Percentiles rank a stretch among this genome's conserved stretches.
These are phyloP conservation scores for Cacoxenus indagator DNA, from an alignment of 2,888 invertebrate genomes.

Conservation along the genomic window DNA sequence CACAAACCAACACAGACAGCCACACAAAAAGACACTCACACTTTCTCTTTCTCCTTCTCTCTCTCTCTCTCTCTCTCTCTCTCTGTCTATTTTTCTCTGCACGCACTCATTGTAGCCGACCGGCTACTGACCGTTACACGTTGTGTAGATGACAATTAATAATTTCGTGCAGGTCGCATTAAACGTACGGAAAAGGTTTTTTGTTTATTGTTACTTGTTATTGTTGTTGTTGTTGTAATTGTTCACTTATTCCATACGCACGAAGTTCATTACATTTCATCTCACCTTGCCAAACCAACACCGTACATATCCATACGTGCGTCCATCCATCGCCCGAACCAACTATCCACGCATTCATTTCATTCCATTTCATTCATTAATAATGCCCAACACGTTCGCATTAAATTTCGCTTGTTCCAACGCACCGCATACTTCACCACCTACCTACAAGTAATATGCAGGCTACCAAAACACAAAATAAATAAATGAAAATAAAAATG, in stretches of 20 bases:
- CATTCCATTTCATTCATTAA: background rate
- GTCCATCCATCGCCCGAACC: background rate
- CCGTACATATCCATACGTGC: background rate
- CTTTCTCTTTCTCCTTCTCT: too few species aligned
- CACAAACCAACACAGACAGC: too few species aligned
- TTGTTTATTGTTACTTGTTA: too few species aligned
- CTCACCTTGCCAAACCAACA: too few species aligned
- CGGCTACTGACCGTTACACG: background rate
- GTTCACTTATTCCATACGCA: background rate
- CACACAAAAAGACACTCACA: too few species aligned
- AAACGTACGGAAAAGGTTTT: too few species aligned
- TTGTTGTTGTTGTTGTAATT: background rate
- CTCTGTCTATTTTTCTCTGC: too few species aligned
- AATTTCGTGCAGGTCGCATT: background rate
- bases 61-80: too few species aligned
- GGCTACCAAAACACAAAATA: too few species aligned
- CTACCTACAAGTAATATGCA: background rate
- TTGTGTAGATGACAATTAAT: background rate
- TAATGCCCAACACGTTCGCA: conserved; percentile 1
- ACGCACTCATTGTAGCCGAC: background rate
- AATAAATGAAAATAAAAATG: background rate
- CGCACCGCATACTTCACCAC: background rate
- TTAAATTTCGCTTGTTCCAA: conserved; percentile 1
- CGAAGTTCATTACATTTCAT: too few species aligned
- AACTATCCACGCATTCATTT: background rate